Percentiles rank a stretch among this genome's conserved stretches.
Evolutionary conservation across 1,140 invertebrate species (phyloP).

Genomic region (silkworm (Bombyx mori)): ASM3026992v2 NC_085112.1:4319001-4319500

Average conservation of each 20-base stretch:
- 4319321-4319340: conserved; percentile 79
- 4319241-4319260: conserved; percentile 77
- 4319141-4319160: conserved; percentile 79
- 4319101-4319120: conserved; percentile 78
- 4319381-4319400: conserved; percentile 86
- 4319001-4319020: conserved; percentile 75
- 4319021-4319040: conserved; percentile 65
- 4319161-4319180: conserved; percentile 80
- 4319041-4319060: conserved; percentile 75
- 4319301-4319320: conserved; percentile 85
- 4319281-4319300: conserved; percentile 80
- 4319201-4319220: conserved; percentile 83
- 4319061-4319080: conserved; percentile 81
- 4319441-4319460: conserved; percentile 87
- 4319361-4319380: conserved; percentile 84
- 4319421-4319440: conserved; percentile 80
- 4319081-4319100: conserved; percentile 80
- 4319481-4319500: conserved; percentile 82
- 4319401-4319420: conserved; percentile 81
- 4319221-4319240: conserved; percentile 82
- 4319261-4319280: conserved; percentile 78
- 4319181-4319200: conserved; percentile 79
- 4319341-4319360: conserved; percentile 81
- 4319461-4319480: conserved; percentile 82
- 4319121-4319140: conserved; percentile 77